Evolutionary conservation across 1,140 invertebrate genomes (phyloP).

Genomic region (Bombus difficillimus): DNA sequence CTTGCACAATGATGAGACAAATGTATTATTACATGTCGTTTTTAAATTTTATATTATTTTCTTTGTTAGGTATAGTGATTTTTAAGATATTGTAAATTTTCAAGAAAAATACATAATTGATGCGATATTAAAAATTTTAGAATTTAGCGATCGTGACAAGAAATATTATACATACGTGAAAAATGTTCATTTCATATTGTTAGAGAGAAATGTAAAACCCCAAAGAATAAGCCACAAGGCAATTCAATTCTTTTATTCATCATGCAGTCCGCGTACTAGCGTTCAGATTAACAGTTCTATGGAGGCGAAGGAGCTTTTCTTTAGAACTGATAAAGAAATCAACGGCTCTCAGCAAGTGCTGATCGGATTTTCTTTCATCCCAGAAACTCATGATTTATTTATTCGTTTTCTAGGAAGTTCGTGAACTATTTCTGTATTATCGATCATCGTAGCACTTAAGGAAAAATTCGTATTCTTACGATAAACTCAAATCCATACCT

Average conservation of each 20-base stretch:
- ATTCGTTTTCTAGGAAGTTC: conserved; percentile 4
- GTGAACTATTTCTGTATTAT: background rate
- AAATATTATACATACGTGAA: no score
- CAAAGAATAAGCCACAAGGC: background rate
- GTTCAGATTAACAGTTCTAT: conserved; percentile 25
- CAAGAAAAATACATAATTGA: no score
- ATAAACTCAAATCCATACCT: background rate
- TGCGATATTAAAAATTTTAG: background rate
- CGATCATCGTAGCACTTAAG: conserved; percentile 4
- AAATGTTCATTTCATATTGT: no score
- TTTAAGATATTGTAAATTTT: no score
- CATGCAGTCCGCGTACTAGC: background rate
- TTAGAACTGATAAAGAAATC: conserved; percentile 39
- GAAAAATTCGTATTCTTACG: background rate
- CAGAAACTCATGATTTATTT: conserved; percentile 29
- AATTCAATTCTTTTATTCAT: background rate
- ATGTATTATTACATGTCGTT: no score
- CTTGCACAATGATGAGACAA: no score
- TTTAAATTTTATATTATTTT: no score
- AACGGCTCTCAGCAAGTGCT: conserved; percentile 19
- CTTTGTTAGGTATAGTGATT: no score
- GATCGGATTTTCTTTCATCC: conserved; percentile 38
- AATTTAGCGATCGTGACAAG: no score
- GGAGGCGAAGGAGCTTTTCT: conserved; percentile 14
- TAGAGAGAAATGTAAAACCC: background rate